Percentiles rank a stretch among this genome's conserved stretches.
These are phyloP conservation scores for Xenopus petersii DNA, from an alignment of 2,797 vertebrate species.

Conservation along the genomic window DNA sequence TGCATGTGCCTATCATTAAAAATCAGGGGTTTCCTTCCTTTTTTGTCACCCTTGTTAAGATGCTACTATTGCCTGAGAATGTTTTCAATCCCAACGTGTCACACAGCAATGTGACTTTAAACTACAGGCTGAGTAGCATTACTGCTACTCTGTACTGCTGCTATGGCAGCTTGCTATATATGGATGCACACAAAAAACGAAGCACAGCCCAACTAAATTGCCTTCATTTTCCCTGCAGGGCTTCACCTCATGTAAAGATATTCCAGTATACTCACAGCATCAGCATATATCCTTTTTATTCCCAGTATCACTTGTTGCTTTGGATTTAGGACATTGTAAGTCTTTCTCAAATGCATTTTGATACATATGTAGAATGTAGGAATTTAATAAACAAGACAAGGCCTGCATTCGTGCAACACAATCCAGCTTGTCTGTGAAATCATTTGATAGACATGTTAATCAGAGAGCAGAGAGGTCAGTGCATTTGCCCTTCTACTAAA, in stretches of 20 bases:
- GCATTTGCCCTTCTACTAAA: too few relatives aligned
- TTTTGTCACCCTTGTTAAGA: constrained; percentile 49
- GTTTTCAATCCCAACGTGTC: constrained; percentile 53
- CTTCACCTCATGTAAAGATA: constrained; percentile 24
- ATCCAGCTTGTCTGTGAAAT: too few relatives aligned
- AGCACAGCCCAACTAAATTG: constrained; percentile 58
- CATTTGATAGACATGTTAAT: too few relatives aligned
- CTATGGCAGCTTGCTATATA: constrained; percentile 69
- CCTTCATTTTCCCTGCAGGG: constrained; percentile 57
- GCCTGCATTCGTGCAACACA: too few relatives aligned
- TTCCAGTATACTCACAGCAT: too few relatives aligned
- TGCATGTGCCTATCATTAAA: constrained; percentile 43
- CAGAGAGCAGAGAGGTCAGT: too few relatives aligned
- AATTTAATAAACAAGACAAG: too few relatives aligned
- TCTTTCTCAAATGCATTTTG: too few relatives aligned
- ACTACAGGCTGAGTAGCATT: constrained; percentile 56
- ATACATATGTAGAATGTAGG: too few relatives aligned
- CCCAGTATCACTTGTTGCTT: too few relatives aligned
- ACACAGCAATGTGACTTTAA: constrained; percentile 61
- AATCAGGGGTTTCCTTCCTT: constrained; percentile 40
- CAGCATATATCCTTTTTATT: too few relatives aligned
- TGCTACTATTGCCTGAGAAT: constrained; percentile 48
- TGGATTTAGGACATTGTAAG: too few relatives aligned
- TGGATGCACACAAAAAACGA: constrained; percentile 61
- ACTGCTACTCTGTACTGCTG: constrained; percentile 49